Base-by-base conservation (phyloP, 2,888 invertebrate species). In the Drosophila phalerata region DNA sequence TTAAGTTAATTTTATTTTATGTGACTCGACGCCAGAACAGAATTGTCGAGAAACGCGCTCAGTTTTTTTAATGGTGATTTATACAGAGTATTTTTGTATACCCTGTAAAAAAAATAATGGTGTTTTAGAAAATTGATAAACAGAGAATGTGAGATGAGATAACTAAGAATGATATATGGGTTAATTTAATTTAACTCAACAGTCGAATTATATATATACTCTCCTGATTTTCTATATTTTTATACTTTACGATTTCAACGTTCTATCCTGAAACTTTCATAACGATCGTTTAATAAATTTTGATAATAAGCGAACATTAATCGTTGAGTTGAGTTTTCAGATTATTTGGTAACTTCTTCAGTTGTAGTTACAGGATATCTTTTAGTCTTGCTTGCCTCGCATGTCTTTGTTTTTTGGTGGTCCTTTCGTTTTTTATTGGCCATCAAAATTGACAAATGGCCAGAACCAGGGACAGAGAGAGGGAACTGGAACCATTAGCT, bases 1-100 rank as follows among this genome's bases (percentile, higher is more conserved):
- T 92, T 90, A 91, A 92, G 91, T 91, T 92, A 91, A 92, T 92
- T 92, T 92, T 89, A 90, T 91, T 91, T 92, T 91, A 92, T 92
- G 91, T 89, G 83, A 78, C 62, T 48, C 42, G 22, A 10, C 38
- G 43, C 48, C 15, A 38, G 48, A 38, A 43, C 17, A 25, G 37
- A 52, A 48, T 42, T 53, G 69, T 61, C 53, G 47, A 13, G 38
- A 38, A 69, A 77, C 88, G 86, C 81, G 83, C 61, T 74, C 51
- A 61, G 71, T 76, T 78, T 86, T 85, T 89, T 88, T 86, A 86
- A 86, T 89, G 86, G 86, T 86, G 86, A 86, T 86, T 89, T 86
- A 86, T 85, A 79, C 51, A 32, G 42, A 64, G 30, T 30, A 43
- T 45, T 49, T 6, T 5, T 19, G 19, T 13, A 77, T 75, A 73